These are phyloP conservation scores for Zapus hudsonius DNA, from an alignment of 2,113 vertebrate genomes.

Conservation along the genomic window DNA sequence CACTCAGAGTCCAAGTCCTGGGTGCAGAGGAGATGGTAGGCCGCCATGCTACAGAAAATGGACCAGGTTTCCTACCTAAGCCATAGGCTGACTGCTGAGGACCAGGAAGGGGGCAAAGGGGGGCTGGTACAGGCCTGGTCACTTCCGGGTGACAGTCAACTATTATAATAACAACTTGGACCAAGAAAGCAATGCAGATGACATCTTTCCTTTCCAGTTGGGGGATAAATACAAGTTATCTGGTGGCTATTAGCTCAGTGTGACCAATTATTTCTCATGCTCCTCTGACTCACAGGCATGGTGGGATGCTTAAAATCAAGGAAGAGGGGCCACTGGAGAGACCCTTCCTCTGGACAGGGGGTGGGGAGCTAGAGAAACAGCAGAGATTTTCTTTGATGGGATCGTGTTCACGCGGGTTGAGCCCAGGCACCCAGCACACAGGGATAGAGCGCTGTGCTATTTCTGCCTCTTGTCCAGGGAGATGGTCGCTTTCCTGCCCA, in stretches of 20 bases:
- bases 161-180: neutral
- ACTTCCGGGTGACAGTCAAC: neutral
- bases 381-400: neutral
- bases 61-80: neutral
- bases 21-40: neutral
- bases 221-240: neutral
- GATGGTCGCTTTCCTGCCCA: constrained; percentile 45
- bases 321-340: neutral
- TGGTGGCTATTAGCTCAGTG: neutral
- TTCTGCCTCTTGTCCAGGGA: constrained; percentile 13
- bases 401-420: neutral
- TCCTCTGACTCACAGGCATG: neutral
- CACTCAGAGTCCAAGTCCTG: neutral
- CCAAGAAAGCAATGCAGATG: neutral
- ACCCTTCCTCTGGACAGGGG: neutral
- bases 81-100: neutral
- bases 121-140: neutral
- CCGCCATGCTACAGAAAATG: neutral
- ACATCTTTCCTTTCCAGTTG: neutral
- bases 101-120: neutral
- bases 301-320: neutral
- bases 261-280: neutral
- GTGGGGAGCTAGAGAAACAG: neutral
- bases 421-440: neutral
- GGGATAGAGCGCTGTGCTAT: neutral